Evolutionary conservation across 92 coral and sea anemone genomes (phyloP), one percentile per base, ranked within the genome.

Genomic region (Nematostella vectensis): DNA sequence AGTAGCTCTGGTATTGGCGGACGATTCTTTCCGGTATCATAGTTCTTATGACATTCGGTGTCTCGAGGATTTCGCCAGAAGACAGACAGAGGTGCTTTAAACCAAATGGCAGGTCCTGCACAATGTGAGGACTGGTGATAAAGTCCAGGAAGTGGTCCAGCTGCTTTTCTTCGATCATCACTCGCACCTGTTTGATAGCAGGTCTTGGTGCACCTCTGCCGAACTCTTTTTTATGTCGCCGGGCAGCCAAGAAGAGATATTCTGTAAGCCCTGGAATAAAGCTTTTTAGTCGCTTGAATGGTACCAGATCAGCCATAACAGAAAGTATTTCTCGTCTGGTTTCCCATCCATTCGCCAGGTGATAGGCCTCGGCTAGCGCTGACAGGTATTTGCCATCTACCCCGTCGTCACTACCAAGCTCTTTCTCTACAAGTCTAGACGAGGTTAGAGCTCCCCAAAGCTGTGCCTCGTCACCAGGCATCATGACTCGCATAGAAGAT

Each of bases 81-180:
- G 69, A 62, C 47, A 62, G 58, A 43, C 33, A 9, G 20, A 62
- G 22, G 12, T 31, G 57, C 16, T 22, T 28, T 25, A 48, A 38
- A 25, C 68, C 68, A 47, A 61, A 61, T 3, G 68, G 68, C 15
- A 61, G 68, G 27, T 61, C 58, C 24, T 61, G 68, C 16, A 61
- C 68, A 50, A 61, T 36, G 28, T 61, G 68, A 27, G 58, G 56
- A 51, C 68, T 61, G 58, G 68, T 61, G 10, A 61, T 61, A 22
- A 61, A 61, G 56, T 18, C 11, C 27, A 61, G 44, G 18, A 62
- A 62, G 33, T 62, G 69, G 22, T 62, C 59, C 18, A 62, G 20
- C 23, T 62, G 59, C 33, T 30, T 21, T 12, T 20, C 43, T 11
- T 31, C 16, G 21, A 62, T 62, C 19, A 45, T 48, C 9, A 62